Evolutionary conservation across 53 echinoderm and acorn worm genomes (phyloP).

Genomic region (Luidia sarsii): DNA sequence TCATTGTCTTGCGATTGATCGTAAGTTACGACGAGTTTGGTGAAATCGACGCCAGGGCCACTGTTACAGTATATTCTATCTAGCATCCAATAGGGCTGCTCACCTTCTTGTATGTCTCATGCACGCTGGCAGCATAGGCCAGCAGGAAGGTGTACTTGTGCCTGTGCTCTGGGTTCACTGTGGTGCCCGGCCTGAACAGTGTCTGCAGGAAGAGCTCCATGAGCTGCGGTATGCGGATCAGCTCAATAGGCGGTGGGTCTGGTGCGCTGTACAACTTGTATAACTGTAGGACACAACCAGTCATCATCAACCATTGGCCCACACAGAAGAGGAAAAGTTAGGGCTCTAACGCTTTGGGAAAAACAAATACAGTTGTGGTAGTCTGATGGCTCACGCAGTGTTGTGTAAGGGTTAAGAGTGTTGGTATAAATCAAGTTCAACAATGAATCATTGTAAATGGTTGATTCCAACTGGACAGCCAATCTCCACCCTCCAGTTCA

Average conservation of each 20-base stretch:
- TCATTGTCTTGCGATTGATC: no score
- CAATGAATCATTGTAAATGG: no score
- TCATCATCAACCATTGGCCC: background rate
- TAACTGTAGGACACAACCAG: slow-evolving; percentile 43
- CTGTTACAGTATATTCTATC: no score
- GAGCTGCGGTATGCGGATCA: slow-evolving; percentile 88
- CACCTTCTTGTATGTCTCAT: slow-evolving; percentile 95
- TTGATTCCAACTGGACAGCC: no score
- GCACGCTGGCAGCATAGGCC: slow-evolving; percentile 87
- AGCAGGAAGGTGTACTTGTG: slow-evolving; percentile 89
- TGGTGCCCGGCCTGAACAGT: slow-evolving; percentile 84
- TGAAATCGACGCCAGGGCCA: no score
- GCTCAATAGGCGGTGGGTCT: slow-evolving; percentile 93
- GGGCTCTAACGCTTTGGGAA: no score
- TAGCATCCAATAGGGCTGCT: no score
- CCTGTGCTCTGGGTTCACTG: slow-evolving; percentile 83
- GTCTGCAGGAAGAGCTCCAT: slow-evolving; percentile 80
- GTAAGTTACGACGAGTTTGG: no score
- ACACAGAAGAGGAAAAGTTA: no score
- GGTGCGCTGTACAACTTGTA: slow-evolving; percentile 84
- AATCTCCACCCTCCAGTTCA: no score
- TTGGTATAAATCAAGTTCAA: no score
- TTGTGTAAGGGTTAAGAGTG: background rate
- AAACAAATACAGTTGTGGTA: no score
- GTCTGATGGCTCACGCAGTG: background rate